Base-by-base conservation (phyloP, 2,113 vertebrate genomes). In the Corythoichthys intestinalis region DNA sequence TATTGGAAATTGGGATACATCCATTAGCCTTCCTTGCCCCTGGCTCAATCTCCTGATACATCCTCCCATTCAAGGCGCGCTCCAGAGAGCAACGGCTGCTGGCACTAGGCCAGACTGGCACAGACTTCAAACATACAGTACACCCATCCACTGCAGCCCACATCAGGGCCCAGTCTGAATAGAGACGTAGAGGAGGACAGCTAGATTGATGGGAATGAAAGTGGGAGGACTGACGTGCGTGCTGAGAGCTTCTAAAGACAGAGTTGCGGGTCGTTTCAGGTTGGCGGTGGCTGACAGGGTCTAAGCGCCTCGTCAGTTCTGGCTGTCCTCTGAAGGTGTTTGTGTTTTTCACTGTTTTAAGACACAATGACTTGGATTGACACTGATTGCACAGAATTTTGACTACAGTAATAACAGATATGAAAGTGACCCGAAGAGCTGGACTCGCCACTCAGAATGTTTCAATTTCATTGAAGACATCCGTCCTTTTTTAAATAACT, bases 121-220 rank as follows among this genome's bases (percentile, higher is more conserved):
- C 73, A 54, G 74, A 84, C 89, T 88, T 92, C 88, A 91, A 88
- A 89, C 79, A 78, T 86, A 80, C 83, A 85, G 78, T 79, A 77
- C 71, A 69, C 79, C 78, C 82, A 84, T 86, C 81, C 83, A 68
- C 75, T 75, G 87, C 81, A 78, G 80, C 81, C 86, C 81, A 84
- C 83, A 88, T 87, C 85, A 82, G 80, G 39, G 39, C 72, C 85
- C 37, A 73, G 78, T 17, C 78, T 85, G 81, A 78, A 83, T 73
- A 72, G 67, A 85, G 70, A 78, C 60, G 74, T 75, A 80, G 85
- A 79, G 77, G 79, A 84, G 81, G 84, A 83, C 82, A 82, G 82
- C 85, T 77, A 78, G 81, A 85, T 82, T 85, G 79, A 87, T 73
- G 67, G 72, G 77, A 84, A 83, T 79, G 77, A 85, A 86, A 80